phyloP scores from a whole-genome alignment of 2,113 vertebrate species.

The Solea senegalensis region DNA sequence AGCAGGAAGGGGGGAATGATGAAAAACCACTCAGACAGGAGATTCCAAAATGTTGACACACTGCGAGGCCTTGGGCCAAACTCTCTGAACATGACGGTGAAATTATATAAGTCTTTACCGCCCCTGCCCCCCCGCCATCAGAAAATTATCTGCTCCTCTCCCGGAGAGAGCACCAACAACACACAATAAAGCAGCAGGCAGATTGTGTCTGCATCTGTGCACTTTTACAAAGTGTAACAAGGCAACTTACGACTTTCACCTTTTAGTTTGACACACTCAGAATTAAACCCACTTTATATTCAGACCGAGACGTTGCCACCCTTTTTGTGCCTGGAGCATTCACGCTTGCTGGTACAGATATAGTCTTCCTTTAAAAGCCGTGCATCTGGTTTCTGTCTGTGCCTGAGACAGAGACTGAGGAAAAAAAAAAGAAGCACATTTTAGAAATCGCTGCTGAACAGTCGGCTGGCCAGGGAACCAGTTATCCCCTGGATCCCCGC shows the following conservation, averaged over 20 bases:
- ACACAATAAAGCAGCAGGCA: constrained; percentile 47
- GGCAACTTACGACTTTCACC: constrained; percentile 59
- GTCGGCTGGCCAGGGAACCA: constrained; percentile 50
- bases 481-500: constrained; percentile 20
- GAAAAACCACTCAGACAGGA: constrained; percentile 72
- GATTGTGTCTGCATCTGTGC: constrained; percentile 23
- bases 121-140: constrained; percentile 42
- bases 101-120: constrained; percentile 63
- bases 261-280: constrained; percentile 53
- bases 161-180: constrained; percentile 41
- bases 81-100: constrained; percentile 66
- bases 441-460: constrained; percentile 56
- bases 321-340: constrained; percentile 52
- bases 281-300: constrained; percentile 73
- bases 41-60: constrained; percentile 69
- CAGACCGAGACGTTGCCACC: constrained; percentile 50
- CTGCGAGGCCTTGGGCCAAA: constrained; percentile 55
- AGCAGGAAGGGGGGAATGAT: constrained; percentile 51
- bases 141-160: constrained; percentile 64
- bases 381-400: constrained; percentile 57
- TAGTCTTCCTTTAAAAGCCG: constrained; percentile 43
- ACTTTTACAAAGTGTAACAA: constrained; percentile 48
- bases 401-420: constrained; percentile 26
- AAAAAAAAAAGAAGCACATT: constrained; percentile 25
- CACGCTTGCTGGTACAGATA: constrained; percentile 69